Evolutionary conservation across 2,797 vertebrate species (phyloP).

Genomic region (Hemibagrus guttatus): DNA sequence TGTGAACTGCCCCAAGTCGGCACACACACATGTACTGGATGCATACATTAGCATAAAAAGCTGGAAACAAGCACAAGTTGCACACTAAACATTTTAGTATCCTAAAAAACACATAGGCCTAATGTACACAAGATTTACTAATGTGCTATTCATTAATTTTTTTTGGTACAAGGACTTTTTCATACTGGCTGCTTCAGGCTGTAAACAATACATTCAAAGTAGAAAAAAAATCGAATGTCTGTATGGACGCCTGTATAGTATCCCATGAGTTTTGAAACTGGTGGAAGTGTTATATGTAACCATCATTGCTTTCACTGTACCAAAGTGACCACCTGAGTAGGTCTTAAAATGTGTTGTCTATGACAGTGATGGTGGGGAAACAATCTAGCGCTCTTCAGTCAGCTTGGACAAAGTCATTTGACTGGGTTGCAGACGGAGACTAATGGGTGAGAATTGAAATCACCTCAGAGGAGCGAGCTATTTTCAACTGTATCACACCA

Average conservation of each 20-base stretch:
- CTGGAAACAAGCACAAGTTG: conserved; percentile 33
- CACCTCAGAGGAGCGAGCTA: conserved; percentile 87
- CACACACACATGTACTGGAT: conserved; percentile 37
- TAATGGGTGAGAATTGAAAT: conserved; percentile 98
- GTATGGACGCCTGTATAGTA: not conserved
- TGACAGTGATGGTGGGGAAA: conserved; percentile 64
- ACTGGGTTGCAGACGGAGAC: conserved; percentile 81
- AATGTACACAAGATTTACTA: not conserved
- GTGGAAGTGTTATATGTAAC: conserved; percentile 10
- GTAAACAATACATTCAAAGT: not conserved
- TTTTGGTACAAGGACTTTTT: not conserved
- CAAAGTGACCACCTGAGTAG: conserved; percentile 27
- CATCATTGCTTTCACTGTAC: not conserved
- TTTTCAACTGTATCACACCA: conserved; percentile 88
- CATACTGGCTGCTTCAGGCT: not conserved
- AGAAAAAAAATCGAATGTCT: not conserved
- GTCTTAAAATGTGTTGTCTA: conserved; percentile 22
- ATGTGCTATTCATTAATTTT: not conserved
- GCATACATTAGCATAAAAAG: conserved; percentile 38
- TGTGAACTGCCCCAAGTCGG: conserved; percentile 51
- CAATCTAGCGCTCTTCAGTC: conserved; percentile 71
- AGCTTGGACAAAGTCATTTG: conserved; percentile 72
- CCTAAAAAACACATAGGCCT: not conserved
- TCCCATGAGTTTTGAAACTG: conserved; percentile 18
- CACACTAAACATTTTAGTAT: not conserved